Conservation (phyloP, 1,140 invertebrate species). For the Trialeurodes vaporariorum region DNA sequence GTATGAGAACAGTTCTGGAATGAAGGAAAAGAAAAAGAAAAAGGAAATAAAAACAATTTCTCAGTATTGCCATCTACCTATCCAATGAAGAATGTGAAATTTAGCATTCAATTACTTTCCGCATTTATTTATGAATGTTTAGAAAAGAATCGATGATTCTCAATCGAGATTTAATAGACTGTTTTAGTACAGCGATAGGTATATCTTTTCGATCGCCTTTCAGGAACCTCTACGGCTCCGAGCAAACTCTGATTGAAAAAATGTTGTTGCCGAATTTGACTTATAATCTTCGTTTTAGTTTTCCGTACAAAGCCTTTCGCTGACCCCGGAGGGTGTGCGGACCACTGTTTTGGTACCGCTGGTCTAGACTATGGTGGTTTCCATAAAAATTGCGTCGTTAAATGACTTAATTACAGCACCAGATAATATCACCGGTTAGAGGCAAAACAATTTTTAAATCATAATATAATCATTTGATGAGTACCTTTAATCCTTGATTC, state of each 20-base stretch:
- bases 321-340: too few species aligned
- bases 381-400: neutral
- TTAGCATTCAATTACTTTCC: neutral
- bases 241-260: too few species aligned
- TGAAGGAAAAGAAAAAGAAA: neutral
- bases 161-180: neutral
- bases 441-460: neutral
- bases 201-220: neutral
- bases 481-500: slow-evolving; percentile 5
- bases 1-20: neutral
- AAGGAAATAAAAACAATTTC: neutral
- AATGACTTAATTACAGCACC: neutral
- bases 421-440: neutral
- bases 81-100: neutral
- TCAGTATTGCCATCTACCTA: neutral
- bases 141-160: neutral
- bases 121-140: neutral
- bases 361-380: too few species aligned
- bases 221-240: too few species aligned
- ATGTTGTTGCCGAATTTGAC: too few species aligned
- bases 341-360: too few species aligned
- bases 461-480: neutral
- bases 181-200: neutral
- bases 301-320: too few species aligned
- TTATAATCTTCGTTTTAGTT: too few species aligned